phyloP scores from a whole-genome alignment of 2,888 invertebrate species.

The Drosophila vallismaia region DNA sequence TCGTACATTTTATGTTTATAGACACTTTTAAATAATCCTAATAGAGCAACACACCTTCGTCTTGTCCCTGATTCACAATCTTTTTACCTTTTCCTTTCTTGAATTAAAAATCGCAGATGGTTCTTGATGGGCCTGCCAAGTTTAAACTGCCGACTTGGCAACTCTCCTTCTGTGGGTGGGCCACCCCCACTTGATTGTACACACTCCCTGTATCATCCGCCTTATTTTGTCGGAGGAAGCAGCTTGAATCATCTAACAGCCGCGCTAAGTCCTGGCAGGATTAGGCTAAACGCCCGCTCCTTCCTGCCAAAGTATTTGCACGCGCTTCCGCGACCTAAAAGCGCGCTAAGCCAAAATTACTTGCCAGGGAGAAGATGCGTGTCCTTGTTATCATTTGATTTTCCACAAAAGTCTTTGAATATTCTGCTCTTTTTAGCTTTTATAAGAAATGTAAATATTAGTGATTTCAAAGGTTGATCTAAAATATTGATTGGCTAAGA shows the following conservation, averaged over 20 bases:
- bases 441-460: neutral
- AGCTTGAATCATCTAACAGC: slow-evolving; percentile 58
- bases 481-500: neutral
- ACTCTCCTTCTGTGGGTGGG: slow-evolving; percentile 19
- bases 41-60: neutral
- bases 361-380: slow-evolving; percentile 24
- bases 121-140: slow-evolving; percentile 19
- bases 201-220: slow-evolving; percentile 1
- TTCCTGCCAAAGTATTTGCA: slow-evolving; percentile 53
- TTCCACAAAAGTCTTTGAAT: slow-evolving; percentile 11
- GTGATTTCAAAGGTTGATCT: neutral
- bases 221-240: slow-evolving; percentile 15
- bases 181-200: slow-evolving; percentile 21
- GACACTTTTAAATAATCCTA: neutral
- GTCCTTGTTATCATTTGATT: slow-evolving; percentile 44
- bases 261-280: slow-evolving; percentile 61
- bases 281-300: slow-evolving; percentile 43
- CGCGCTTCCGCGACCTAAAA: slow-evolving; percentile 64
- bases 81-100: slow-evolving; percentile 30
- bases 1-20: neutral
- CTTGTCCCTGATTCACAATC: neutral
- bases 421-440: neutral
- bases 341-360: slow-evolving; percentile 58
- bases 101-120: slow-evolving; percentile 67
- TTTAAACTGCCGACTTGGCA: slow-evolving; percentile 53